Evolutionary conservation across 64 coral and sea anemone species (phyloP).

Genomic region (Stichodactyla mertensii): DNA sequence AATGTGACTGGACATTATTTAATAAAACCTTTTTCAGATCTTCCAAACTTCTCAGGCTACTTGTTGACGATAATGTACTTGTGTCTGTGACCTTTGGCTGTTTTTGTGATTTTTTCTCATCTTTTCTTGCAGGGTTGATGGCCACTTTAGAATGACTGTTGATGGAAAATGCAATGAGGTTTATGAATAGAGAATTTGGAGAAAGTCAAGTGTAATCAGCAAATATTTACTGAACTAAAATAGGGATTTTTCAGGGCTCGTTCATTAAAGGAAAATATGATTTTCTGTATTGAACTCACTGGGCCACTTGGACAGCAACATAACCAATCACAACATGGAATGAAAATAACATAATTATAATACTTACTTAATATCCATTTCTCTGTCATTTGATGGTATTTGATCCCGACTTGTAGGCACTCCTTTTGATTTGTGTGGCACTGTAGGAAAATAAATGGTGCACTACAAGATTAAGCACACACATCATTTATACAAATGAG

Average conservation of each 20-base stretch:
- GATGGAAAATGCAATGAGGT: background rate
- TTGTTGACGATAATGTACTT: background rate
- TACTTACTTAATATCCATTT: background rate
- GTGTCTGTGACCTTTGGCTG: background rate
- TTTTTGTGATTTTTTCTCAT: background rate
- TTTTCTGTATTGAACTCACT: too few species aligned
- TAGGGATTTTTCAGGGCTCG: too few species aligned
- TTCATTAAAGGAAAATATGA: too few species aligned
- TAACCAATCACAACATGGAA: too few species aligned
- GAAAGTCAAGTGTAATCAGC: too few species aligned
- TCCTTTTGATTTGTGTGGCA: background rate
- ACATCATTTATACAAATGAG: too few species aligned
- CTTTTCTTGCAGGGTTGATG: background rate
- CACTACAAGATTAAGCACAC: too few species aligned
- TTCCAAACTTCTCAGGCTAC: constrained; percentile 69
- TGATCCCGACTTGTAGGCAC: background rate
- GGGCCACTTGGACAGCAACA: too few species aligned
- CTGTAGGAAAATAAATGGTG: background rate
- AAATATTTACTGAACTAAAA: too few species aligned
- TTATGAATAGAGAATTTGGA: too few species aligned
- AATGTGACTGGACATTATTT: background rate
- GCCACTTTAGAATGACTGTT: background rate
- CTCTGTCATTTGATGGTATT: background rate
- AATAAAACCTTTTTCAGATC: constrained; percentile 74
- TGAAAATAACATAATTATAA: too few species aligned